Evolutionary conservation across 1,140 invertebrate species (phyloP), one percentile per base, ranked within the genome.

Genomic region (Thaumetopoea pityocampa): DNA sequence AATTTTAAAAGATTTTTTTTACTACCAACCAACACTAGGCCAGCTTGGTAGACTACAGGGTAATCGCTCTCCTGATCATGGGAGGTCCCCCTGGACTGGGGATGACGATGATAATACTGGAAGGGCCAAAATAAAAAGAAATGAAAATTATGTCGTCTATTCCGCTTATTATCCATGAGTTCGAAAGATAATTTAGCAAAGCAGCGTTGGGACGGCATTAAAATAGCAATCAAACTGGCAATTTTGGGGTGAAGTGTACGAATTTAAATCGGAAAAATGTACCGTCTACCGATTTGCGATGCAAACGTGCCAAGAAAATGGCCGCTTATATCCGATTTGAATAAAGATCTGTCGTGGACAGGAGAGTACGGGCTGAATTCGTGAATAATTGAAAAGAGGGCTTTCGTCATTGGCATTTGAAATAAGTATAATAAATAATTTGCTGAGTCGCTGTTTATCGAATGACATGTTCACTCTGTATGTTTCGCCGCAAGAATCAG

Each of bases 261-360:
- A 57, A 76, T 72, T 78, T 77, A 63, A 63, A 74, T 71, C 71
- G 56, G 55, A 43, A 67, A 72, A 78, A 70, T 73, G 40, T 68
- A 77, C 67, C 51, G 70, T 57, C 64, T 65, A 77, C 66, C 68
- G 71, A 80, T 80, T 80, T 78, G 72, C 66, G 71, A 78, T 80
- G 71, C 76, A 73, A 80, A 80, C 71, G 66, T 80, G 67, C 56
- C 56, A 37, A 76, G 70, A 74, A 78, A 74, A 77, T 68, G 70
- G 68, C 62, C 57, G 58, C 51, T 22, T 30, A 68, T 73, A 67
- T 73, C 66, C 59, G 71, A 77, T 80, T 80, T 78, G 67, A 80
- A 77, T 80, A 77, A 77, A 65, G 58, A 68, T 63, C 56, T 46
- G 51, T 34, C 41, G 36, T 46, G 47, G 51, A 46, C 44, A 29